Percentiles rank a stretch among this genome's conserved stretches.
These are phyloP conservation scores for Cyphomyrus discorhynchus DNA, from an alignment of 2,113 vertebrate species.

Conservation along the genomic window DNA sequence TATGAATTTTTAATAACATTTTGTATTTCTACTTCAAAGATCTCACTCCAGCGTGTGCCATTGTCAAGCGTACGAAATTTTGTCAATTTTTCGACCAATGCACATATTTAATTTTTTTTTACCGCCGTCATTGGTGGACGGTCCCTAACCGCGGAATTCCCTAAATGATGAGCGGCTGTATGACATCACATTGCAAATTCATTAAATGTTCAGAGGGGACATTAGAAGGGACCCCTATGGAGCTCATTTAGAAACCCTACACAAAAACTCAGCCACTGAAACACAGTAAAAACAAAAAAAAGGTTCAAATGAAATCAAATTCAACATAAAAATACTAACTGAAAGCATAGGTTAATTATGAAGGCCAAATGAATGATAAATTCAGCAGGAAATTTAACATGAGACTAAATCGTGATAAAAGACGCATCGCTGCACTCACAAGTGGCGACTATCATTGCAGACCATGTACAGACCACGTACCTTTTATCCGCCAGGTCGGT, in stretches of 20 bases:
- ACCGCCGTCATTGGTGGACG: not conserved
- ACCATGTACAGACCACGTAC: constrained; percentile 41
- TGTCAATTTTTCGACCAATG: not conserved
- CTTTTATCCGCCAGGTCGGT: constrained; percentile 85
- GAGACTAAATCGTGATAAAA: not conserved
- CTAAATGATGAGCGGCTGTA: not conserved
- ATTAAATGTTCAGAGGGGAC: not conserved
- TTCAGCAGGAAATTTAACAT: not conserved
- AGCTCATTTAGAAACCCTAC: not conserved
- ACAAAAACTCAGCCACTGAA: constrained; percentile 8
- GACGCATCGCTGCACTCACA: not conserved
- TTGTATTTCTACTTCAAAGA: not conserved
- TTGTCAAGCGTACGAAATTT: not conserved
- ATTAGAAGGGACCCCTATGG: not conserved
- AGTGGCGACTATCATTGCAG: not conserved
- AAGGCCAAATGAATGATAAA: not conserved
- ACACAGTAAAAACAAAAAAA: not conserved
- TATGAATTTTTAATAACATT: not conserved
- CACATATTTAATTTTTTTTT: not conserved
- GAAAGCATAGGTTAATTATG: not conserved
- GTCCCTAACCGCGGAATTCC: not conserved
- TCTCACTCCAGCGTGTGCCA: not conserved
- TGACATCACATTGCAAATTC: not conserved
- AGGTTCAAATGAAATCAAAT: not conserved
- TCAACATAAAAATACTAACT: not conserved